Evolutionary conservation across 2,797 vertebrate species (phyloP).

Genomic region (Phylloscopus collybita): DNA sequence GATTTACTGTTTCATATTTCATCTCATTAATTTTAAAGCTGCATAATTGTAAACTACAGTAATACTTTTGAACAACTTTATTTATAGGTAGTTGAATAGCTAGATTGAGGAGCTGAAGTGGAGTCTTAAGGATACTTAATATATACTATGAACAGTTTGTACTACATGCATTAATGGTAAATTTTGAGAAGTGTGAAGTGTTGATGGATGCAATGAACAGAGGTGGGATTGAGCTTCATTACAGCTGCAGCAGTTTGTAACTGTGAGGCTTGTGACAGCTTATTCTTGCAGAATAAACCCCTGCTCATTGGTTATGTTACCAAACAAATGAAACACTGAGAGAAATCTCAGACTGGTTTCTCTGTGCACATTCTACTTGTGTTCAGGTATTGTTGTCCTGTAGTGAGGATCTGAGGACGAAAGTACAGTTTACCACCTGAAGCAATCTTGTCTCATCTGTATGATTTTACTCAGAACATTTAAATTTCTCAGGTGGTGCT

Average conservation of each 20-base stretch:
- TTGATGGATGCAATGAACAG: neutral
- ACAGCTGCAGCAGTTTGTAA: neutral
- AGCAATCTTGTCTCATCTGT: neutral
- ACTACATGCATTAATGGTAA: neutral
- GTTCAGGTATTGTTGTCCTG: neutral
- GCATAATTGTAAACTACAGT: neutral
- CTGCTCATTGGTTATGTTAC: neutral
- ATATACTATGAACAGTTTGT: neutral
- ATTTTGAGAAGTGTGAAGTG: neutral
- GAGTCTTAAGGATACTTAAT: neutral
- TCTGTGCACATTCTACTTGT: neutral
- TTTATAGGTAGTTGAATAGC: neutral
- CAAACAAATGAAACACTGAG: neutral
- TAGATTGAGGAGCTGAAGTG: neutral
- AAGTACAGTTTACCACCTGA: neutral
- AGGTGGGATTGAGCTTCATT: neutral
- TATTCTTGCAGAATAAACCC: neutral
- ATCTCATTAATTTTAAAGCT: neutral
- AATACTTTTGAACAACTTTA: neutral
- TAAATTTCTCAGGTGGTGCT: conserved; percentile 5
- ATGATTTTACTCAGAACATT: neutral
- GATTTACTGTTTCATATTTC: neutral
- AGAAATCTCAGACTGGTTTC: neutral
- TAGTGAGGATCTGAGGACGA: neutral
- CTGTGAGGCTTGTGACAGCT: neutral